A percentile compares a stretch with the other conserved stretches of the same genome.
phyloP scores from a whole-genome alignment of 2,797 vertebrate species.

The Epinephelus coioides region DNA sequence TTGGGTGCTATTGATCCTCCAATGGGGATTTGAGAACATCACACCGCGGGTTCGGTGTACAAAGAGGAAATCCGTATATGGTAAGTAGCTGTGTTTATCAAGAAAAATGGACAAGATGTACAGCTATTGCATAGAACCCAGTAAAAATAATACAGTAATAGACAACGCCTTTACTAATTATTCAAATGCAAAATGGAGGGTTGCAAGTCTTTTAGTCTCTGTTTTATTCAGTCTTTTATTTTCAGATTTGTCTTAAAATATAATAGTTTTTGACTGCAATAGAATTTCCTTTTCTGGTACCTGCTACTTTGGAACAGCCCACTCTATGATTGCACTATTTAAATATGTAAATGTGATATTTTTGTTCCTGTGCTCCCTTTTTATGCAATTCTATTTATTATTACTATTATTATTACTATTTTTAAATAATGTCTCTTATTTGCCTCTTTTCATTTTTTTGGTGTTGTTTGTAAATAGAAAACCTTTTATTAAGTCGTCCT shows the following conservation, averaged over 20 bases:
- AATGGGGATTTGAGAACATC: slow-evolving; percentile 52
- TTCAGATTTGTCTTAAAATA: not conserved
- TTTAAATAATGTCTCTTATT: not conserved
- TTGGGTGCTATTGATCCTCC: slow-evolving; percentile 20
- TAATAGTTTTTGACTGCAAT: not conserved
- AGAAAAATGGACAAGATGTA: slow-evolving; percentile 58
- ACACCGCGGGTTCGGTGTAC: slow-evolving; percentile 60
- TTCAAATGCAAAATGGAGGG: not conserved
- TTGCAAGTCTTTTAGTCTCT: not conserved
- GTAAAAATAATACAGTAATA: not conserved
- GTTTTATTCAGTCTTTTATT: not conserved
- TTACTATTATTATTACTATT: not conserved
- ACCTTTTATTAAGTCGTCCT: not conserved
- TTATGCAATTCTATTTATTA: not conserved
- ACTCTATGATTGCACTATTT: not conserved
- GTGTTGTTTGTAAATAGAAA: not conserved
- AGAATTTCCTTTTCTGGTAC: not conserved
- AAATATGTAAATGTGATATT: not conserved
- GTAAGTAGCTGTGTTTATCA: slow-evolving; percentile 29
- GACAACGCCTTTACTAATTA: not conserved
- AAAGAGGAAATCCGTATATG: slow-evolving; percentile 67
- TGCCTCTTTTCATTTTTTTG: not conserved
- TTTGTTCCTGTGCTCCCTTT: not conserved
- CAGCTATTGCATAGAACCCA: not conserved
- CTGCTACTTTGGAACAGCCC: not conserved